Base-by-base conservation (phyloP, 2,797 vertebrate genomes). In the Euthynnus affinis region DNA sequence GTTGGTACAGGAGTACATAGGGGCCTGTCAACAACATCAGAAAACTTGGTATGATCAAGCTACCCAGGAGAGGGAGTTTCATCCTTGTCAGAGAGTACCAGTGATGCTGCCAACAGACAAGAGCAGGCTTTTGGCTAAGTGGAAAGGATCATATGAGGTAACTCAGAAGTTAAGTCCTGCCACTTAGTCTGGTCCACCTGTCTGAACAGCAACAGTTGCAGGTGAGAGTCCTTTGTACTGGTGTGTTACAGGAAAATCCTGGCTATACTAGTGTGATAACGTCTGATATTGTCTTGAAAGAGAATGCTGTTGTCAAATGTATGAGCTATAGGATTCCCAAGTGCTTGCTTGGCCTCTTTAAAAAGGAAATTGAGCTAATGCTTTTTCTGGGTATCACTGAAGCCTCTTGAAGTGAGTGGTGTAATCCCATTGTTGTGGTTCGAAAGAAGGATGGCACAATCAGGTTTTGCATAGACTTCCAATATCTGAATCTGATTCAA, bases 261-360 rank as follows among this genome's bases (percentile, higher is more conserved):
- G 46, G 55, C 22, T 15, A 44, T 18, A 59, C 62, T 14, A 20
- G 20, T 59, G 8, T 49, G n/a, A 57, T 65, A 25, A 15, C 23
- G 42, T 63, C 67, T 44, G 34, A 60, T 14, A 60, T 52, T 67
- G 20, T 18, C 25, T 32, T 60, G 34, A 75, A 75, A 60, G 23
- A 44, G 4, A 10, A 52, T 65, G 42, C 53, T n/a, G 22, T 20
- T 37, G 29, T 66, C 7, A 65, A 32, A 66, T 7, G 27, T 17
- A 48, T 48, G 17, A 66, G 42, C 27, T 22, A 13, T 49, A 34
- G 20, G 20, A 37, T 59, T 6, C 13, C 40, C 13, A 10, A 42
- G 40, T 6, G 13, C 40, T 13, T 42, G 12, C 40, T 14, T 14
- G 40, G 40, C 12, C 13, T 13, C 40, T 13, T 42, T 42, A 42